A percentile compares a stretch with the other conserved stretches of the same genome.
Conservation (phyloP, 2,888 invertebrate species). For the Spilarctia lutea region DNA sequence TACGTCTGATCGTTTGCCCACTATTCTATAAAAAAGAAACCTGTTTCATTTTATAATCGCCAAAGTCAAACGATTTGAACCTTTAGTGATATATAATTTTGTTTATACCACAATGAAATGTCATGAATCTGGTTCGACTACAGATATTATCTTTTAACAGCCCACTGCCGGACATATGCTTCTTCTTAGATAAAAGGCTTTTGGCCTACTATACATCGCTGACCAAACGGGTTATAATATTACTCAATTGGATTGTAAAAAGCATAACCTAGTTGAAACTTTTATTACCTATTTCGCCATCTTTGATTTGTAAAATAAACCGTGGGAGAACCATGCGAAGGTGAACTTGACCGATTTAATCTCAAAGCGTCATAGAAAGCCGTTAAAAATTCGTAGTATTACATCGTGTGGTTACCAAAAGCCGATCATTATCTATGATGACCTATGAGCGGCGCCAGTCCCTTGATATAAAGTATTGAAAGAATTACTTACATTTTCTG, state of each 20-base stretch:
- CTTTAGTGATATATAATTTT: background rate
- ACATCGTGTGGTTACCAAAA: too few relatives aligned
- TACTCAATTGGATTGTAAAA: background rate
- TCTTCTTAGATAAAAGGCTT: too few relatives aligned
- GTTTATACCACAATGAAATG: background rate
- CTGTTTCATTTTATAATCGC: background rate
- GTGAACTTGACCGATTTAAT: too few relatives aligned
- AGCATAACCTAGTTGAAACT: background rate
- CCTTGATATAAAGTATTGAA: too few relatives aligned
- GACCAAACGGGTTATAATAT: too few relatives aligned
- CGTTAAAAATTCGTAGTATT: too few relatives aligned
- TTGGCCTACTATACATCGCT: too few relatives aligned
- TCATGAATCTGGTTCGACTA: background rate
- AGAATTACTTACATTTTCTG: too few relatives aligned
- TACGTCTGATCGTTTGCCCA: too few relatives aligned
- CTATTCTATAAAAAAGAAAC: too few relatives aligned
- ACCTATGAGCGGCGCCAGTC: too few relatives aligned
- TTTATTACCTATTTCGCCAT: background rate
- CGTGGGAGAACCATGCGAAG: background rate
- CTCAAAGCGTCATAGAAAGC: background rate
- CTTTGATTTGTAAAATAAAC: background rate
- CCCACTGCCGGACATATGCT: background rate
- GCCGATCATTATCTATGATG: too few relatives aligned
- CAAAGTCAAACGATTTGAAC: background rate
- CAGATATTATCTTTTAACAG: background rate